Conservation (phyloP, 2,888 invertebrate species). For the Matsumyia berberina region DNA sequence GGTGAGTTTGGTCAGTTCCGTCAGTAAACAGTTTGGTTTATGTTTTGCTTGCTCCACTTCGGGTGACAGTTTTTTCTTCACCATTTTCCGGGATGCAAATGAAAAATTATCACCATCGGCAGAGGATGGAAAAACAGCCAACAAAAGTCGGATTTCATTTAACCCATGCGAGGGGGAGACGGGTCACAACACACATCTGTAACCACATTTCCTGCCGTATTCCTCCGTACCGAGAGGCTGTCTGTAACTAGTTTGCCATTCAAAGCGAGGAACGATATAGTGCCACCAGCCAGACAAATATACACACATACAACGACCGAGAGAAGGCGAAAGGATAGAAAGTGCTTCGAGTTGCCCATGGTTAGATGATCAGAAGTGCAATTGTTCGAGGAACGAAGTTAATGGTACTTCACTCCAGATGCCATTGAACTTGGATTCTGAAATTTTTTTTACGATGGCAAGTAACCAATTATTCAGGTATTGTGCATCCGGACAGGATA, state of each 20-base stretch:
- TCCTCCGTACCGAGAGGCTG: background rate
- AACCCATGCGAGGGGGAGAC: conserved; percentile 4
- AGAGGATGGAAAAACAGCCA: conserved; percentile 11
- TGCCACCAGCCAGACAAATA: conserved; percentile 16
- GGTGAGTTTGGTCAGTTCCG: background rate
- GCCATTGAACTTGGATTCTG: conserved; percentile 70
- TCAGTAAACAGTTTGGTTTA: conserved; percentile 13
- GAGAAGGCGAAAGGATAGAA: conserved; percentile 59
- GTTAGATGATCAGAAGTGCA: conserved; percentile 43
- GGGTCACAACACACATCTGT: conserved; percentile 14
- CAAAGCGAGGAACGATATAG: conserved; percentile 11
- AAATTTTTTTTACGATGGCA: conserved; percentile 40
- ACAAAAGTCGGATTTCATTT: conserved; percentile 15
- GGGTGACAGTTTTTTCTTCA: background rate
- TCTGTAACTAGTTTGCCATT: conserved; percentile 9
- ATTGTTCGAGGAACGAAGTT: conserved; percentile 48
- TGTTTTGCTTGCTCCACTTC: conserved; percentile 26
- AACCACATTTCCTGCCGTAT: conserved; percentile 21
- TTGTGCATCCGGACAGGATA: conserved; percentile 61
- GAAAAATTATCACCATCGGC: conserved; percentile 5
- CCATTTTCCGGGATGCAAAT: conserved; percentile 42
- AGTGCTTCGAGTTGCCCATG: conserved; percentile 54
- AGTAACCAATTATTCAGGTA: conserved; percentile 69
- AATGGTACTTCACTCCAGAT: conserved; percentile 58
- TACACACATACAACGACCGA: background rate